phyloP scores from a whole-genome alignment of 2,113 vertebrate genomes.

The Megaleporinus macrocephalus region DNA sequence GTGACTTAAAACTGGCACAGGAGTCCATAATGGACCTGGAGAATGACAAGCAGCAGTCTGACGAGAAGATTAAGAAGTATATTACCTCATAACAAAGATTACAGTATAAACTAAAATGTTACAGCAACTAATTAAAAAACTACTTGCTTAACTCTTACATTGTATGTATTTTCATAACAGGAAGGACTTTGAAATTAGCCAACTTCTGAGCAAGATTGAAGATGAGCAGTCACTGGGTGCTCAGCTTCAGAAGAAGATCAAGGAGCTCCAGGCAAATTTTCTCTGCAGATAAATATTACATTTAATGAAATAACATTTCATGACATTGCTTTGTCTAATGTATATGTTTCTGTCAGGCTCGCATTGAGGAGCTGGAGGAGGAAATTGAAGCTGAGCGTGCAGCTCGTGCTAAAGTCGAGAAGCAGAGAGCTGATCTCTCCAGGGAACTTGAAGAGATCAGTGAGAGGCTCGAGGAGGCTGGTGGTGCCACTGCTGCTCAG shows the following conservation, averaged over 20 bases:
- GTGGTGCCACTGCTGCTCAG: neutral
- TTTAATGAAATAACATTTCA: neutral
- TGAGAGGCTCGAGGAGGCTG: constrained; percentile 63
- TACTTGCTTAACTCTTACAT: neutral
- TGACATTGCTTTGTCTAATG: neutral
- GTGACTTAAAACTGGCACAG: constrained; percentile 89
- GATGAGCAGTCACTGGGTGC: constrained; percentile 47
- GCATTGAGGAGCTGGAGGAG: constrained; percentile 46
- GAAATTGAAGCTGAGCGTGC: constrained; percentile 53
- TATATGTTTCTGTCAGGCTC: neutral
- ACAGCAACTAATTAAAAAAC: neutral
- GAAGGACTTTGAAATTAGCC: constrained; percentile 24
- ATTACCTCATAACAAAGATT: neutral
- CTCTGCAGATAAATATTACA: neutral
- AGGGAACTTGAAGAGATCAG: constrained; percentile 73
- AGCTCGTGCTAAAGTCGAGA: constrained; percentile 43
- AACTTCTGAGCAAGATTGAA: constrained; percentile 31
- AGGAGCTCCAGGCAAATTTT: constrained; percentile 33
- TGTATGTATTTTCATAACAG: neutral
- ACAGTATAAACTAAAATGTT: constrained; percentile 53
- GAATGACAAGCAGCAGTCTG: constrained; percentile 92
- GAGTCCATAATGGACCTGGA: constrained; percentile 90
- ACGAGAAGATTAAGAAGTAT: constrained; percentile 85
- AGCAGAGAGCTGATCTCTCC: constrained; percentile 51
- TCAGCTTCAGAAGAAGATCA: constrained; percentile 50